A percentile compares a stretch with the other conserved stretches of the same genome.
Conservation (phyloP, 2,888 invertebrate genomes). For the Cephus pulcher region DNA sequence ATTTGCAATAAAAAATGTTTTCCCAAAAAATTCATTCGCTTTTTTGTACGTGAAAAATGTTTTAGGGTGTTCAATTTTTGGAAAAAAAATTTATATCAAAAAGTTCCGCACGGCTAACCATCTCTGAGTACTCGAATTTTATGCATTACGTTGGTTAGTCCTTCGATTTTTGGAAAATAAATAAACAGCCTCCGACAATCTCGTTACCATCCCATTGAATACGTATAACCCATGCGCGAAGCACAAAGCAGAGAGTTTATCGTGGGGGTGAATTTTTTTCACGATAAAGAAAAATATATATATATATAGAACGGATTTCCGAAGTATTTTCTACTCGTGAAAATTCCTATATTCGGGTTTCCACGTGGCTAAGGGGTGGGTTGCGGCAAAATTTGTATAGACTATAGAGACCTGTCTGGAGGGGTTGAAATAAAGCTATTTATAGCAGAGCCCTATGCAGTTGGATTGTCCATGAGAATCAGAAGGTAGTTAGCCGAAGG, state of each 20-base stretch:
- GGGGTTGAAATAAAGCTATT: not conserved
- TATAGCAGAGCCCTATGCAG: not conserved
- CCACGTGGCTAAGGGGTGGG: not conserved
- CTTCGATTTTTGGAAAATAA: not conserved
- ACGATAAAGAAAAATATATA: not conserved
- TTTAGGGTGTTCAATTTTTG: not conserved
- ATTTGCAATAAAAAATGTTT: no score
- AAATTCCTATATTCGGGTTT: not conserved
- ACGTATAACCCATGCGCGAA: not conserved
- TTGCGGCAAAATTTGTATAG: not conserved
- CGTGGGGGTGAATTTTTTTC: not conserved
- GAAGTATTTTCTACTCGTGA: not conserved
- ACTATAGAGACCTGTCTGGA: not conserved
- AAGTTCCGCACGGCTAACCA: no score
- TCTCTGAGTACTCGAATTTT: no score
- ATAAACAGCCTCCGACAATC: not conserved
- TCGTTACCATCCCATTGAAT: no score
- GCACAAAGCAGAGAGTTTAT: not conserved
- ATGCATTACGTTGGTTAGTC: not conserved
- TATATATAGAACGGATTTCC: not conserved
- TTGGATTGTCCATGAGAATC: not conserved
- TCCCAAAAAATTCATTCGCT: no score
- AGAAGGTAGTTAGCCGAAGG: not conserved
- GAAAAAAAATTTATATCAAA: not conserved
- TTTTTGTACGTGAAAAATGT: no score